These are phyloP conservation scores for Coilia nasus DNA, from an alignment of 2,797 vertebrate species.

Conservation along the genomic window DNA sequence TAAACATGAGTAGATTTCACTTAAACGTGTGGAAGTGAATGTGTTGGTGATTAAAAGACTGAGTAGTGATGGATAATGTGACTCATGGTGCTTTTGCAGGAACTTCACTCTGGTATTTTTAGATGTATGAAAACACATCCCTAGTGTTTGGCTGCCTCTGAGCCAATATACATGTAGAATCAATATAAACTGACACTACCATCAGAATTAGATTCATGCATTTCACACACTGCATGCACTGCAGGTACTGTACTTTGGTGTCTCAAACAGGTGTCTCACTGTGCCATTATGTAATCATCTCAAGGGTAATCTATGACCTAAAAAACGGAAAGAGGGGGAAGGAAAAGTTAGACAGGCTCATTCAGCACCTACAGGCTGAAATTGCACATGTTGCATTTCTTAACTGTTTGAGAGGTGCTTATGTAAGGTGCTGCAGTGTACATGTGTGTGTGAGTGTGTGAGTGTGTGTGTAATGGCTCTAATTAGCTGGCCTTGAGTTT, in stretches of 20 bases:
- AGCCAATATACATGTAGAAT: background rate
- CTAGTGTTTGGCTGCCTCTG: background rate
- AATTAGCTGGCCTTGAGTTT: constrained; percentile 11
- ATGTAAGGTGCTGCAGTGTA: constrained; percentile 7
- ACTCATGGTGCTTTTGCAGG: background rate
- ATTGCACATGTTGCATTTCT: constrained; percentile 16
- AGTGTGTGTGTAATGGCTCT: constrained; percentile 30
- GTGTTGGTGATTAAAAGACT: background rate
- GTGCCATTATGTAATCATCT: constrained; percentile 6
- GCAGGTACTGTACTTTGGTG: background rate
- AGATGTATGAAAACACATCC: background rate
- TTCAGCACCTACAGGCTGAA: background rate
- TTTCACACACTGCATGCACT: no score
- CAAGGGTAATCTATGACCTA: constrained; percentile 4
- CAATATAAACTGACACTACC: background rate
- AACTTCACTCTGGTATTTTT: background rate
- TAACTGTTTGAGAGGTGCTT: background rate
- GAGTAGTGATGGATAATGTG: background rate
- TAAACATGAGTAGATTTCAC: background rate
- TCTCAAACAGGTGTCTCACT: background rate
- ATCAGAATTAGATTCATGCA: background rate
- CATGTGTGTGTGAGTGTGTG: background rate
- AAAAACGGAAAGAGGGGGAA: background rate
- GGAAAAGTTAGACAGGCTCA: background rate
- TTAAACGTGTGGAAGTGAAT: background rate